These are phyloP conservation scores for Neodiprion lecontei DNA, from an alignment of 1,140 invertebrate species.

Conservation along the genomic window DNA sequence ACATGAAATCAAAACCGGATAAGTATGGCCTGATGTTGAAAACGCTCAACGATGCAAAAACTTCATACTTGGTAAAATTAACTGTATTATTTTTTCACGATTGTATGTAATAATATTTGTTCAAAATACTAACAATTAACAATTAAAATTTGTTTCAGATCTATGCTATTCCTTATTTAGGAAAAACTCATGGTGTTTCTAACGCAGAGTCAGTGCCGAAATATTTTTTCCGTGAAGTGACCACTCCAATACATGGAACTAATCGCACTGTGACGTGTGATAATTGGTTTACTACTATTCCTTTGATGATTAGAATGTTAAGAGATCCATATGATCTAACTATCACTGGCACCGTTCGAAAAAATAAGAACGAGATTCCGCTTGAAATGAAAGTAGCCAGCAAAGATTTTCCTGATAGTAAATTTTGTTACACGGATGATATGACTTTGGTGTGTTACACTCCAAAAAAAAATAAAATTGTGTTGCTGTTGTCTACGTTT, in stretches of 20 bases:
- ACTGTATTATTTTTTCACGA: conserved; percentile 21
- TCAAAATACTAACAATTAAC: too few species aligned
- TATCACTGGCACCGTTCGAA: conserved; percentile 43
- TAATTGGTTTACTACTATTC: conserved; percentile 47
- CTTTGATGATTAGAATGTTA: conserved; percentile 36
- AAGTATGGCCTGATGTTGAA: conserved; percentile 23
- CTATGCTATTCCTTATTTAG: conserved; percentile 43
- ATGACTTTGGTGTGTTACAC: too few species aligned
- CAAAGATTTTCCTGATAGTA: background rate
- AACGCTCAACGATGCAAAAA: conserved; percentile 27
- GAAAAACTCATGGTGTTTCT: conserved; percentile 34
- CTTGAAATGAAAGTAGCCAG: conserved; percentile 28
- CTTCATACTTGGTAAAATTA: conserved; percentile 25
- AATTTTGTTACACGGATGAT: conserved; percentile 10
- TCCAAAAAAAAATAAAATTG: conserved; percentile 14
- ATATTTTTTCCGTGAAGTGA: conserved; percentile 17
- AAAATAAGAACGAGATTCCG: conserved; percentile 44
- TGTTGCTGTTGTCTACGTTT: conserved; percentile 43
- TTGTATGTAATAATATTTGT: too few species aligned
- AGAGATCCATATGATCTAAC: conserved; percentile 35
- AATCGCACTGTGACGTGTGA: conserved; percentile 46
- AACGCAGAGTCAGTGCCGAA: conserved; percentile 3
- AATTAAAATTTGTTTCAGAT: too few species aligned
- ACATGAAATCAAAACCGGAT: conserved; percentile 46
- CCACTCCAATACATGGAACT: conserved; percentile 31